Evolutionary conservation across 2,888 invertebrate genomes (phyloP), one percentile per base, ranked within the genome.

Genomic region (Parascotia fuliginaria): DNA sequence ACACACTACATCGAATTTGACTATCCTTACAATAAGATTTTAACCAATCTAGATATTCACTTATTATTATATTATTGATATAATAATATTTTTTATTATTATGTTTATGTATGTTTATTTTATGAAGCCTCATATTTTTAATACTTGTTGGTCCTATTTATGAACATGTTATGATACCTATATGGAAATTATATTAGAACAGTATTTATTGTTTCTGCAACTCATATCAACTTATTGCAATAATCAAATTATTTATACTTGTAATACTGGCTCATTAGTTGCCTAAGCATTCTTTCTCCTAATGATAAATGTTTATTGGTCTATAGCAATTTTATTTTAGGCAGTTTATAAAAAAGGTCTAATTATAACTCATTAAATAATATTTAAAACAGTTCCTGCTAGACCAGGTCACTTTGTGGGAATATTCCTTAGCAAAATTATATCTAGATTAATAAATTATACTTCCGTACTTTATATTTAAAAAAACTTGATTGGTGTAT

Each of bases 401-500:
- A 24, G 27, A 12, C 22, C 14, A 38, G 22, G 22, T 22, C 38
- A 24, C 24, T 36, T 36, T 16, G 24, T 38, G 22, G 24, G 12
- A 12, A 13, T 38, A 24, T 22, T 38, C 12, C 12, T 24, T 37
- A 16, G 27, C 9, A 22, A 24, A 2, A 5, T 11, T 16, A 33
- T 4, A 9, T 16, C 3, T n/a, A 9, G 16, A 16, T 4, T 15
- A 13, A 33, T 14, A 14, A 33, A 33, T 14, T 33, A 33, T 16
- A 33, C 33, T 14, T 16, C 3, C 9, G 7, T 33, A 33, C 16
- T 33, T 33, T 16, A 16, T 14, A n/a, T 33, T 16, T 11, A 5
- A 12, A 14, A 0, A 14, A 34, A 39, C 28, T 43, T 42, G 48
- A 64, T 45, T 64, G 45, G 48, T 53, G 32, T 42, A 14, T 19